These are phyloP conservation scores for Cardiocondyla obscurior DNA, from an alignment of 1,140 invertebrate genomes.

Conservation along the genomic window DNA sequence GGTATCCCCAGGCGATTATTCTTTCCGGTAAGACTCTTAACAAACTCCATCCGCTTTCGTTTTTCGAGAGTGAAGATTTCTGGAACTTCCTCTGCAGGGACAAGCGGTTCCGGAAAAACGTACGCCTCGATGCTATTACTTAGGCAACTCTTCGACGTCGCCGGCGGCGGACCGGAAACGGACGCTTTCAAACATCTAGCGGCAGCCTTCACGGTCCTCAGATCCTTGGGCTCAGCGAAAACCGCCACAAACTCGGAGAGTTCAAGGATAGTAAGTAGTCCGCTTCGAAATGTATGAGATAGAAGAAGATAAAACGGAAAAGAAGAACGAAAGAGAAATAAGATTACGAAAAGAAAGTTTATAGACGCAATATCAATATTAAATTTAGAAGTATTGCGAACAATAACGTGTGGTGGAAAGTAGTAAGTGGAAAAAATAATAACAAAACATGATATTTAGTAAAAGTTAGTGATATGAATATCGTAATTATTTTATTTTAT, in stretches of 20 bases:
- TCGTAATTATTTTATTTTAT: background rate
- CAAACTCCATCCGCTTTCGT: constrained; percentile 84
- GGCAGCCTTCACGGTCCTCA: constrained; percentile 96
- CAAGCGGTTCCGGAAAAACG: constrained; percentile 97
- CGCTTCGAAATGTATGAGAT: constrained; percentile 41
- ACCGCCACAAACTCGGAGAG: constrained; percentile 96
- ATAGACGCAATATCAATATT: background rate
- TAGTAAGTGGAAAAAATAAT: background rate
- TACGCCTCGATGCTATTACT: constrained; percentile 96
- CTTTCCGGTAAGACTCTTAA: constrained; percentile 89
- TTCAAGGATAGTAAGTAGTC: constrained; percentile 92
- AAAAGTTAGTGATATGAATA: background rate
- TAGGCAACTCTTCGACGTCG: constrained; percentile 95
- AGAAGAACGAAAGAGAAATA: background rate
- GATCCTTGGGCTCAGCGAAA: constrained; percentile 95
- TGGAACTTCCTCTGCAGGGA: constrained; percentile 85
- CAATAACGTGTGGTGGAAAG: background rate
- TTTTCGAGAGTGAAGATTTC: background rate
- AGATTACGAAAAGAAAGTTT: constrained; percentile 9
- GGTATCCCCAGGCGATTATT: constrained; percentile 97
- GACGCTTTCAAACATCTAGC: constrained; percentile 98
- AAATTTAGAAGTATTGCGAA: background rate
- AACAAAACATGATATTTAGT: background rate
- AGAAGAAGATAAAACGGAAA: background rate
- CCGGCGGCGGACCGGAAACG: constrained; percentile 96